phyloP scores from a whole-genome alignment of 2,113 vertebrate genomes.

The Emydura subglobosa region DNA sequence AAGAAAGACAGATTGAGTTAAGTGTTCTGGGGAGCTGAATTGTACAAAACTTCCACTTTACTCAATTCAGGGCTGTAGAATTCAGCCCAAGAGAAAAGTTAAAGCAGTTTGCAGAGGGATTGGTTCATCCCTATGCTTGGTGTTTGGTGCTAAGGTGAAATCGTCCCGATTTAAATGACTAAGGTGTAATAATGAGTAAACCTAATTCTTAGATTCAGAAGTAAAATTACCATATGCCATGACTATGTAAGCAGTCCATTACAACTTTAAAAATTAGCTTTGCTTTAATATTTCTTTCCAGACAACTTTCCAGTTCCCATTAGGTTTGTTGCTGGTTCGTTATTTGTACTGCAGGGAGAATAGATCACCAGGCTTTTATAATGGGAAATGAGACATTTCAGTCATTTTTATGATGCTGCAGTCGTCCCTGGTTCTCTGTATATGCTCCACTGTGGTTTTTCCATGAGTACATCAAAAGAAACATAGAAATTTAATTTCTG shows the following conservation, averaged over 20 bases:
- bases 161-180: neutral
- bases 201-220: neutral
- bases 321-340: neutral
- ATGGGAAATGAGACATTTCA: slow-evolving; percentile 8
- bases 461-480: neutral
- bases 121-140: neutral
- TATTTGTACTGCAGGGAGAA: neutral
- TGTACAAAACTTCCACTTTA: neutral
- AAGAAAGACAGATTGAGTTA: neutral
- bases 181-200: neutral
- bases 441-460: neutral
- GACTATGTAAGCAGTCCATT: neutral
- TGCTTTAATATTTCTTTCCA: neutral
- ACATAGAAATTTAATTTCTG: neutral
- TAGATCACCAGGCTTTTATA: neutral
- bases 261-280: neutral
- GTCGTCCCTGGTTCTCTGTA: neutral
- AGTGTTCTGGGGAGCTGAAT: neutral
- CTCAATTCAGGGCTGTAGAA: neutral
- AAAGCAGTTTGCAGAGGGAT: neutral
- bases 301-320: neutral
- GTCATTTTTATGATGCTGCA: neutral
- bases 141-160: neutral
- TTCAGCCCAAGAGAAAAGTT: neutral
- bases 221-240: neutral